A percentile compares a stretch with the other conserved stretches of the same genome.
phyloP scores from a whole-genome alignment of 2,113 vertebrate genomes.

The Bagarius yarrelli region DNA sequence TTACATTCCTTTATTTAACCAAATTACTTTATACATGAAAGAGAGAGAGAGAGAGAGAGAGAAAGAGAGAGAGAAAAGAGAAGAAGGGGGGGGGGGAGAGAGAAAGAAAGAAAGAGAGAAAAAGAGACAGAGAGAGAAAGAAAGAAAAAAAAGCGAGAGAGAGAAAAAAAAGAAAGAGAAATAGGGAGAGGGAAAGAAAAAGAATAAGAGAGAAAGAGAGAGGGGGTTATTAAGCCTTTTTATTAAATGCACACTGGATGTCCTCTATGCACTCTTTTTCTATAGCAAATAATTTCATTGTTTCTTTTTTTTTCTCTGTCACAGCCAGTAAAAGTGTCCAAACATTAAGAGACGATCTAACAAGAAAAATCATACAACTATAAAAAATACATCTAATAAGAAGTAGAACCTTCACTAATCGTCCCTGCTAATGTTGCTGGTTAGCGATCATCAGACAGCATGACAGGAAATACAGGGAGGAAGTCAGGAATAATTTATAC shows the following conservation, averaged over 20 bases:
- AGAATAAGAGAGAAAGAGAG: neutral
- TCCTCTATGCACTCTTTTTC: neutral
- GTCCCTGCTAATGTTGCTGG: neutral
- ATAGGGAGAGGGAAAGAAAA: neutral
- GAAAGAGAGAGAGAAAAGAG: too few species aligned
- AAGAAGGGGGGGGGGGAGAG: too few species aligned
- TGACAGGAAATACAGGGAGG: neutral
- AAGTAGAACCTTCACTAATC: neutral
- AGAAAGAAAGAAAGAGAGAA: too few species aligned
- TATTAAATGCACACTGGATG: slow-evolving; percentile 13
- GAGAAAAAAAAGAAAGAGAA: too few species aligned
- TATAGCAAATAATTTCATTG: neutral
- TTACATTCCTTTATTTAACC: too few species aligned
- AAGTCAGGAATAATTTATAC: neutral
- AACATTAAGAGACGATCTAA: neutral
- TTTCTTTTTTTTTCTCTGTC: neutral
- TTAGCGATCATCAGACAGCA: neutral
- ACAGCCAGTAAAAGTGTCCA: neutral
- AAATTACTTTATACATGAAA: too few species aligned
- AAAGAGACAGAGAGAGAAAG: too few species aligned
- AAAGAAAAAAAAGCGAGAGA: too few species aligned
- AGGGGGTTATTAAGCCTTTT: neutral
- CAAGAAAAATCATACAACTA: neutral
- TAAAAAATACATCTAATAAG: neutral
- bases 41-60: too few species aligned